phyloP scores from a whole-genome alignment of 2,113 vertebrate genomes.

The Cisticola juncidis region DNA sequence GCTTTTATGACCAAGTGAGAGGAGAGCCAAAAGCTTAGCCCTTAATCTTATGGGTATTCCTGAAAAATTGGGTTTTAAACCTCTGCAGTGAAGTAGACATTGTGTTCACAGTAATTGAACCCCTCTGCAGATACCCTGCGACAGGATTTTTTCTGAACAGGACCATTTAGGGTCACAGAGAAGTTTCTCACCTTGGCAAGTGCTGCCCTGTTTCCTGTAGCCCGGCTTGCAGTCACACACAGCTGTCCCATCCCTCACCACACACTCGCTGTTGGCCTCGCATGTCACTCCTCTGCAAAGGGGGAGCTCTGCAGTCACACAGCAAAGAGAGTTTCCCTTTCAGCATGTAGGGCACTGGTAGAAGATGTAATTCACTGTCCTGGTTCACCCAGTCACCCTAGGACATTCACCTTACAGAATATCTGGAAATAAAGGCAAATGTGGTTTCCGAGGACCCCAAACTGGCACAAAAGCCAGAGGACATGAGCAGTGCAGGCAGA shows the following conservation, averaged over 20 bases:
- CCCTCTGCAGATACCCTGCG: not conserved
- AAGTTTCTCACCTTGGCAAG: conserved; percentile 68
- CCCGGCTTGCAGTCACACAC: conserved; percentile 84
- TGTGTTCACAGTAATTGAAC: not conserved
- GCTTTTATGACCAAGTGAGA: not conserved
- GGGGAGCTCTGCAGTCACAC: conserved; percentile 73
- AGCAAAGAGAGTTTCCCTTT: not conserved
- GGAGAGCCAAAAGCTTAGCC: not conserved
- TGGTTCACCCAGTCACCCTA: not conserved
- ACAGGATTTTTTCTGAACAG: not conserved
- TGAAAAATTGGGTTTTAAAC: not conserved
- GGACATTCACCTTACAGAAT: not conserved
- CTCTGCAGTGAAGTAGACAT: not conserved
- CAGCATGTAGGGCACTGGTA: not conserved
- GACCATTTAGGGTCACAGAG: not conserved
- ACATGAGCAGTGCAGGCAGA: not conserved
- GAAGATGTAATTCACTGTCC: not conserved
- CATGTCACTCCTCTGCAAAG: conserved; percentile 76
- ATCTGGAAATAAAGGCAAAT: not conserved
- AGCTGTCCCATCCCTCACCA: conserved; percentile 35
- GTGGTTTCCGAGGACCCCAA: not conserved
- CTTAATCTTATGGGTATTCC: not conserved
- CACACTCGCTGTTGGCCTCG: conserved; percentile 76
- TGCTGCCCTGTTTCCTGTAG: conserved; percentile 53
- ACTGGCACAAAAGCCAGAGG: not conserved